Base-by-base conservation (phyloP, 2,888 invertebrate species). In the Frankliniella intonsa region DNA sequence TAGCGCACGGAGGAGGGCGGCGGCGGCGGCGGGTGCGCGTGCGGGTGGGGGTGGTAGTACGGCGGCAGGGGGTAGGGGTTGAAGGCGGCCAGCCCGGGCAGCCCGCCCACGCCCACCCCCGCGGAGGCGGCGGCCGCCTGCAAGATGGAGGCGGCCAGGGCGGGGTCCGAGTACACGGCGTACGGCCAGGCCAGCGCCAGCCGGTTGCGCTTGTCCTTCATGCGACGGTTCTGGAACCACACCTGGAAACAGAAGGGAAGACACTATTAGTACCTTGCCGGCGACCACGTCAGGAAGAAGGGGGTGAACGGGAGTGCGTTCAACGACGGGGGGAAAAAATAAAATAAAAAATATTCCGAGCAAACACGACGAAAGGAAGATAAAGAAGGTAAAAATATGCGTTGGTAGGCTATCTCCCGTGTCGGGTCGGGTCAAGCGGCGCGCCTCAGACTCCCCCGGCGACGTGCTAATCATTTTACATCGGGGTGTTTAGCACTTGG, bases 201-300 rank as follows among this genome's bases (percentile, higher is more conserved):
- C 22, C 97, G 91, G 87, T 99, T 98, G 0, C 99, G 92, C 86
- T 99, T 99, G 90, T 99, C 38, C 87, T 99, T 97, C 97, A 97
- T 97, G 82, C 97, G 90, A 62, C 97, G 91, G 88, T 97, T 97
- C 91, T 97, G 97, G 88, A 99, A 99, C 99, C 99, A 99, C 27
- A 97, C 96, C 96, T 96, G 12, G 27, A 62, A 65, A 76, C n/a
- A 76, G 25, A 76, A 10, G 62, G 62, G 62, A 14, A 62, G n/a
- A 62, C 19, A 17, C 17, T 14, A 22, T 76, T 76, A 76, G 69
- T 76, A 25, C 69, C 25, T 76, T n/a, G n/a, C 69, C 69, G 22
- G 22, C 22, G 22, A n/a, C 3, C 11, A 55, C 55, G 55, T 17
- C 14, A 55, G 55, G 38, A 38, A 5, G 38, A 38, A 38, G 38